These are phyloP conservation scores for Chymomyza amoena DNA, from an alignment of 2,888 invertebrate species.

Conservation along the genomic window DNA sequence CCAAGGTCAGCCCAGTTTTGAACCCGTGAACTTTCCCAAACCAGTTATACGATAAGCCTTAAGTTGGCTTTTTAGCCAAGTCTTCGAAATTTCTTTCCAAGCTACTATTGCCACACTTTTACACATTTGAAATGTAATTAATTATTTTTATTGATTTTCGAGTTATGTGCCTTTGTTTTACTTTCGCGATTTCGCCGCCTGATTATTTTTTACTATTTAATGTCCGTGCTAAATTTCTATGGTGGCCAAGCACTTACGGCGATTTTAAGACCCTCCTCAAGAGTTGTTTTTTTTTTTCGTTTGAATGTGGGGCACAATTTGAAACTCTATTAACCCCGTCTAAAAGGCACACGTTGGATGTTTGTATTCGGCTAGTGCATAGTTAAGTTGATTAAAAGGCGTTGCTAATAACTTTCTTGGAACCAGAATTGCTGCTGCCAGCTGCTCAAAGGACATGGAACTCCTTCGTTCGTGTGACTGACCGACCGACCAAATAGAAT, in stretches of 20 bases:
- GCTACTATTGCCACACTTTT: not conserved
- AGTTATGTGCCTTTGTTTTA: constrained; percentile 3
- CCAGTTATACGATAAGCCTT: not conserved
- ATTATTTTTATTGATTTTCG: constrained; percentile 31
- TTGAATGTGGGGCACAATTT: not conserved
- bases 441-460: not conserved
- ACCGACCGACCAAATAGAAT: constrained; percentile 41
- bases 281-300: not conserved
- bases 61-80: not conserved
- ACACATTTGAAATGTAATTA: constrained; percentile 26
- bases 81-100: not conserved
- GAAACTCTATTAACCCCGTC: not conserved
- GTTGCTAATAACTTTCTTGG: constrained; percentile 59
- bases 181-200: not conserved
- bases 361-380: constrained; percentile 41
- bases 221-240: not conserved
- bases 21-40: not conserved
- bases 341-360: not conserved
- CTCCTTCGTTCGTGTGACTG: constrained; percentile 29
- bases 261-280: not conserved
- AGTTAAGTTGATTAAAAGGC: constrained; percentile 63
- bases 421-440: constrained; percentile 1
- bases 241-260: not conserved
- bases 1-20: not conserved
- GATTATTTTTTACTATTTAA: not conserved